Evolutionary conservation across 2,888 invertebrate species (phyloP).

Genomic region (Volucella inflata): DNA sequence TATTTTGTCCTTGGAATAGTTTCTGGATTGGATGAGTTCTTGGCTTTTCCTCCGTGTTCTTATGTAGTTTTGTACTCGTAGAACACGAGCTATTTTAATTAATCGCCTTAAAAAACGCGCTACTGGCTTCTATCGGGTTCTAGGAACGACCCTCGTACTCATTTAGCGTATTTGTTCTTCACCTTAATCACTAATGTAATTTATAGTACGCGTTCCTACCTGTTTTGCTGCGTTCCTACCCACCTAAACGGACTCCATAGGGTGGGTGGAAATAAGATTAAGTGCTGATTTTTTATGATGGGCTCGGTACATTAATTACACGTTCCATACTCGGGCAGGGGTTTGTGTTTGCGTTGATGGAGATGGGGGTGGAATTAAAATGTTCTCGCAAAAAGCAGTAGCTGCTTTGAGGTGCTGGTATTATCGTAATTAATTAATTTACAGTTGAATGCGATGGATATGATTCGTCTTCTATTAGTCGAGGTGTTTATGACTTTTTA

Average conservation of each 20-base stretch:
- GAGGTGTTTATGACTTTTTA: constrained; percentile 63
- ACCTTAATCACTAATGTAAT: constrained; percentile 49
- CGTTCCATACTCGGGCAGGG: constrained; percentile 25
- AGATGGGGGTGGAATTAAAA: constrained; percentile 11
- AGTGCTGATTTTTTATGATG: constrained; percentile 58
- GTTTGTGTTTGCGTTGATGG: constrained; percentile 19
- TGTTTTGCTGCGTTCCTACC: not conserved
- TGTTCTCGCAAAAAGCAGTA: not conserved
- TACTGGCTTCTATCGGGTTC: not conserved
- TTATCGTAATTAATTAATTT: constrained; percentile 54
- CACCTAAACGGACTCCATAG: not conserved
- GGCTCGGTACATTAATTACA: constrained; percentile 67
- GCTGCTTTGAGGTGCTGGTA: not conserved
- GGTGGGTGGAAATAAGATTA: constrained; percentile 15
- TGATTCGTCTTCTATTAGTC: constrained; percentile 56
- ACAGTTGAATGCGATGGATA: constrained; percentile 7
- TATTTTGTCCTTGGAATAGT: not conserved
- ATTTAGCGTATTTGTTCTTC: constrained; percentile 1
- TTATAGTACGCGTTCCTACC: constrained; percentile 40
- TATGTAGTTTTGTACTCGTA: too few species aligned
- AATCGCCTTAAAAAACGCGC: constrained; percentile 36
- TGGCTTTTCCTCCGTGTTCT: too few species aligned
- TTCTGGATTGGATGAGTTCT: not conserved
- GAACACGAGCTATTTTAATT: constrained; percentile 35
- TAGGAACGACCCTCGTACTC: not conserved